A percentile compares a stretch with the other conserved stretches of the same genome.
phyloP scores from a whole-genome alignment of 2,888 invertebrate genomes.

The Patella ulyssiponensis region DNA sequence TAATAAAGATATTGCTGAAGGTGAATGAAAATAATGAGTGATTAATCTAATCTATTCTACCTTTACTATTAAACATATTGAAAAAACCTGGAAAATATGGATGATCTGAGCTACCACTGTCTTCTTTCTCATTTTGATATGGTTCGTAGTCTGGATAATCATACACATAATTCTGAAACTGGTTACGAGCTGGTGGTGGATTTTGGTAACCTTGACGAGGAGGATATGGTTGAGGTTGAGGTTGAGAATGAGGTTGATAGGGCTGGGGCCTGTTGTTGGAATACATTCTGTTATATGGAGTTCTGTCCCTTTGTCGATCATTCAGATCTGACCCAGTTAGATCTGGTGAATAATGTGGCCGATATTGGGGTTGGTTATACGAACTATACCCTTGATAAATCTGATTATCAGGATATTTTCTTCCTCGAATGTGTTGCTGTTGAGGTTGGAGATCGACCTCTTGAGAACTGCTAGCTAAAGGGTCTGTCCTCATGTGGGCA shows the following conservation, averaged over 20 bases:
- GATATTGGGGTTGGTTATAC: neutral
- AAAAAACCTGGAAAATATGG: conserved; percentile 6
- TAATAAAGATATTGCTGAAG: too few relatives aligned
- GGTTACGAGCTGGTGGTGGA: neutral
- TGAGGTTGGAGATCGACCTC: neutral
- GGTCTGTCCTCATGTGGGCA: neutral
- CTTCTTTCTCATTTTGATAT: conserved; percentile 11
- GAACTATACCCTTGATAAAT: neutral
- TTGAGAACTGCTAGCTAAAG: neutral
- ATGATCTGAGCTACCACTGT: neutral
- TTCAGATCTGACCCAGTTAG: neutral
- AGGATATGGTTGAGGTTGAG: neutral
- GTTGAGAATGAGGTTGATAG: neutral
- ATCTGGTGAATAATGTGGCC: neutral
- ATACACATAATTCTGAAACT: neutral
- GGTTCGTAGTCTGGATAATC: conserved; percentile 26
- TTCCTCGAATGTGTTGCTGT: neutral
- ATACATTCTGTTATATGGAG: neutral
- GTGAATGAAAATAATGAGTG: too few relatives aligned
- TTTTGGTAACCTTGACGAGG: neutral
- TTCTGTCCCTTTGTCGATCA: conserved; percentile 1
- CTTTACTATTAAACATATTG: conserved; percentile 16
- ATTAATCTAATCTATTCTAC: neutral
- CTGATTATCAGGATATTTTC: conserved; percentile 5
- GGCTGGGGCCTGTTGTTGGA: neutral